Evolutionary conservation across 2,113 vertebrate genomes (phyloP).

Genomic region (Zosterops japonicus): DNA sequence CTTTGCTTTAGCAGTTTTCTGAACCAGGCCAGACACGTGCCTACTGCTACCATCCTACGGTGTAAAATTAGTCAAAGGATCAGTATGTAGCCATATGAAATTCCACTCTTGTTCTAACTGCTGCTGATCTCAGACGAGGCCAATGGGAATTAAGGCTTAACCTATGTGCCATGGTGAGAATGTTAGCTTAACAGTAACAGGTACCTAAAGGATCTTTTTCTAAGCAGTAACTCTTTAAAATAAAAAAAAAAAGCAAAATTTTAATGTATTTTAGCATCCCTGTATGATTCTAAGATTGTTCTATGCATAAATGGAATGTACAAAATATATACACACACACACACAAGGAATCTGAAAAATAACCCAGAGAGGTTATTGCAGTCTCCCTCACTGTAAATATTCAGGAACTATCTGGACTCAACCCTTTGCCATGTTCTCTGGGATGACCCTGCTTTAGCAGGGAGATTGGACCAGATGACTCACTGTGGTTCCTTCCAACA

Average conservation of each 20-base stretch:
- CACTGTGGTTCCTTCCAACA: background rate
- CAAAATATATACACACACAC: background rate
- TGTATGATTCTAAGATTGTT: background rate
- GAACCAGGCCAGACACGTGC: background rate
- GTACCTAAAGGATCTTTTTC: background rate
- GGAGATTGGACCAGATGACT: background rate
- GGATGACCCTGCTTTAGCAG: background rate
- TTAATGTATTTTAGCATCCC: background rate
- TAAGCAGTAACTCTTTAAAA: background rate
- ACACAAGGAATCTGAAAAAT: background rate
- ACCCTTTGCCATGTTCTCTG: background rate
- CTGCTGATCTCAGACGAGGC: background rate
- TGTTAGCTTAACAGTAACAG: background rate
- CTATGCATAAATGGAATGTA: background rate
- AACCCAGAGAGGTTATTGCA: background rate
- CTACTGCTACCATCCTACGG: background rate
- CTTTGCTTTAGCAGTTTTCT: background rate
- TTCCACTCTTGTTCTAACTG: background rate
- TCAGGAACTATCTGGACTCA: background rate
- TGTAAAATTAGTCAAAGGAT: background rate
- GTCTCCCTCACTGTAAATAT: background rate
- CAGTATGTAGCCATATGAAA: background rate
- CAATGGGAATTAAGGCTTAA: background rate
- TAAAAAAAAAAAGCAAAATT: background rate
- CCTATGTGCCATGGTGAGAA: background rate